Base-by-base conservation (phyloP, 2,113 vertebrate species). In the Tenebrosternarchus preto region DNA sequence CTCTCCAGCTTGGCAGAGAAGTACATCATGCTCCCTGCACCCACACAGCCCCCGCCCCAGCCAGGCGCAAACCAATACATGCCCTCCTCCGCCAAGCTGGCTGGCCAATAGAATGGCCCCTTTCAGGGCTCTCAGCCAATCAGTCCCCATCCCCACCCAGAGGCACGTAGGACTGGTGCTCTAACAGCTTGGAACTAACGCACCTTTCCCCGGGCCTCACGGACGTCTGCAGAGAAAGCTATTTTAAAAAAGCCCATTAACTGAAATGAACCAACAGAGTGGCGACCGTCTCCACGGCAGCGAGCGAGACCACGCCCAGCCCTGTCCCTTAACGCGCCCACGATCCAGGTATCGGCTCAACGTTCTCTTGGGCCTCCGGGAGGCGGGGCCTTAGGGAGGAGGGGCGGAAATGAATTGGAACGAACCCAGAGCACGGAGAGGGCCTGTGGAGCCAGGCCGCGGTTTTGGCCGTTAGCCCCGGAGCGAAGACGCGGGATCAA, bases 371-470 rank as follows among this genome's bases (percentile, higher is more conserved):
- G n/a, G n/a, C 87, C 83, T 86, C 85, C 86, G 67, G 76, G 84
- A 88, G 74, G 79, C 82, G 81, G 85, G 57, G n/a, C n/a, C n/a
- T n/a, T n/a, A n/a, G n/a, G n/a, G n/a, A 84, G 82, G 83, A 83
- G 83, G 90, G 87, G 82, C 91, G 89, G 86, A 91, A 91, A 90
- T 88, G 85, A 83, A 88, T 90, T 88, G 87, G 88, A 91, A 81
- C 33, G 53, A 20, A 80, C 84, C 86, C 87, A 85, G 87, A 89
- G 85, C 77, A 78, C 64, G 85, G 73, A 77, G 78, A 59, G 36
- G 67, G 82, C 85, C 70, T 74, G 68, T 87, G 85, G 88, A 83
- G 91, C 86, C 84, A 77, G 86, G 81, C 70, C 71, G 77, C 87
- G 85, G n/a, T n/a, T 88, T 91, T 92, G 91, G 91, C 90, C 82